phyloP scores from a whole-genome alignment of 2,113 vertebrate species.

The Dasypus novemcinctus region DNA sequence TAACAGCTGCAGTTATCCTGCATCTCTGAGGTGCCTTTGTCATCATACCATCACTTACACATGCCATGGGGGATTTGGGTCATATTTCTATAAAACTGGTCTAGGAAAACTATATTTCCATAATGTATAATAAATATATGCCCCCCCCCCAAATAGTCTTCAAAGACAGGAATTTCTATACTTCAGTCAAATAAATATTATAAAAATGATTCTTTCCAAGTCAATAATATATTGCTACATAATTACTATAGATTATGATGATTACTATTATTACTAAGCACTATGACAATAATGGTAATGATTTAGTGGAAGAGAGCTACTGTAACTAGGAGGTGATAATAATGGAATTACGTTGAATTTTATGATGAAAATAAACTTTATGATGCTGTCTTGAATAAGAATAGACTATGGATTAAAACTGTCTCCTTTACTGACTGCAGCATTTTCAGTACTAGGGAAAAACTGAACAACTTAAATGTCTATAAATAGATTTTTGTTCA shows the following conservation, averaged over 20 bases:
- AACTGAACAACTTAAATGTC: neutral
- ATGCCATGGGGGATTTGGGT: neutral
- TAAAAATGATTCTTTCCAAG: neutral
- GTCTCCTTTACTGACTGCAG: neutral
- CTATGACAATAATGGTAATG: neutral
- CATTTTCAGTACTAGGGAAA: slow-evolving; percentile 4
- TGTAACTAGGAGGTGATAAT: neutral
- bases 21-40: neutral
- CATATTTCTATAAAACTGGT: neutral
- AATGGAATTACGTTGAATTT: neutral
- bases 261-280: neutral
- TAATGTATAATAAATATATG: neutral
- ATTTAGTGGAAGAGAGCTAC: neutral
- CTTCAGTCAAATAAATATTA: neutral
- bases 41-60: neutral
- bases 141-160: neutral
- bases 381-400: neutral
- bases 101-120: neutral
- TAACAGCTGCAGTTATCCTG: neutral
- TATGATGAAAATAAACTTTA: neutral
- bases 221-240: neutral
- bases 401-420: neutral
- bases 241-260: neutral
- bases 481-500: neutral
- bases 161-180: neutral